Base-by-base conservation (phyloP, 2,888 invertebrate genomes). In the Drosophila colorata region DNA sequence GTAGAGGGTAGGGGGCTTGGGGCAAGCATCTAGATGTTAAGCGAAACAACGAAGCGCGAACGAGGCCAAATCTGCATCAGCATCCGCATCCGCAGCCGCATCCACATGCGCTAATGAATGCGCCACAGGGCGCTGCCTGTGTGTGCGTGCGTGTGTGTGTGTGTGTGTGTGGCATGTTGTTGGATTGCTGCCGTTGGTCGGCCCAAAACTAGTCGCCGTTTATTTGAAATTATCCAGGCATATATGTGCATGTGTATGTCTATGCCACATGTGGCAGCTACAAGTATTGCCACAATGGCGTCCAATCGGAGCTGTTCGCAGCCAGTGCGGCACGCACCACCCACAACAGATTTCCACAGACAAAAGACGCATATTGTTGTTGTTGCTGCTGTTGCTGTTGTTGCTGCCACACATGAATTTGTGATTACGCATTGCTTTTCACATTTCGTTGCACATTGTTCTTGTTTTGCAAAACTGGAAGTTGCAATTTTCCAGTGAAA, bases 51-150 rank as follows among this genome's bases (percentile, higher is more conserved):
- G 76, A 56, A 74, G 69, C 61, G 56, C 58, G 74, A 74, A 74
- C 80, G 74, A 74, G 74, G 74, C 74, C 74, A 74, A 79, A 74
- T 74, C 69, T 74, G 69, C 58, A 78, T 58, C 55, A 52, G 51
- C 51, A 66, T 73, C 59, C 47, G 46, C 47, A 80, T 58, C 67
- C 63, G 33, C 65, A 78, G 33, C 35, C 37, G 51, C 48, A 20
- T 23, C 14, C 71, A 73, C 69, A 77, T 69, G 72, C 74, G 86
- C 86, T 82, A 82, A 85, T 82, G 88, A 82, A 81, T 74, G 74
- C 71, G 64, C 69, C 69, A 60, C 57, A 11, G 58, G 66, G 57
- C 57, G 57, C 33, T 37, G 51, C 11, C 16, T 47, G 28, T 55
- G 44, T 38, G 37, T 14, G 48, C 37, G 40, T 28, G 56, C 51